Evolutionary conservation across 2,113 vertebrate species (phyloP).

Genomic region (Notarius lentiginosus): DNA sequence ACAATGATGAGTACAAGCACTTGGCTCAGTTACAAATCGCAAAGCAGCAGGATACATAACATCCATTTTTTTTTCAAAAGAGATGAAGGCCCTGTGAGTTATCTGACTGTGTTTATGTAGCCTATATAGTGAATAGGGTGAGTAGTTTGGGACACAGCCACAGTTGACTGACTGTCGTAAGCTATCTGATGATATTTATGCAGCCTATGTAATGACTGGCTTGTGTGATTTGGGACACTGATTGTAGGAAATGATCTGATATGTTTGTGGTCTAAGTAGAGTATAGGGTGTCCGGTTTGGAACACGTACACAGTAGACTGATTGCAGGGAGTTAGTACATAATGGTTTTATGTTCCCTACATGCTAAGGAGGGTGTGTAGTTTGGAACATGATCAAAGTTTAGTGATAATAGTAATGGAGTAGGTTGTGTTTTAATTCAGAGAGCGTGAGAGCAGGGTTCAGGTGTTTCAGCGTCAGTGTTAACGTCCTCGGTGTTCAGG

Average conservation of each 20-base stretch:
- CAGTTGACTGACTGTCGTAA: background rate
- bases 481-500: too few species aligned
- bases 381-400: background rate
- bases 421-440: too few species aligned
- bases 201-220: background rate
- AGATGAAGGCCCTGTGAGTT: background rate
- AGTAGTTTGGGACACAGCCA: background rate
- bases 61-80: too few species aligned
- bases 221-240: background rate
- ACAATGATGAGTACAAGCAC: too few species aligned
- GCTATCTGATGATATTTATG: background rate
- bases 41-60: too few species aligned
- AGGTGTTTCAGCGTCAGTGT: too few species aligned
- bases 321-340: background rate
- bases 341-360: background rate
- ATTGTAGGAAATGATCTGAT: background rate
- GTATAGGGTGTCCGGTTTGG: too few species aligned
- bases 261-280: too few species aligned
- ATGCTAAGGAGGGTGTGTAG: background rate
- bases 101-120: background rate
- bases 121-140: background rate
- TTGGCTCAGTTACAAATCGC: too few species aligned
- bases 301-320: too few species aligned
- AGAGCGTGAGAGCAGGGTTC: too few species aligned
- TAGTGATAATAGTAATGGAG: too few species aligned